Base-by-base conservation (phyloP, 2,797 vertebrate species). In the Gymnothorax reevesii region DNA sequence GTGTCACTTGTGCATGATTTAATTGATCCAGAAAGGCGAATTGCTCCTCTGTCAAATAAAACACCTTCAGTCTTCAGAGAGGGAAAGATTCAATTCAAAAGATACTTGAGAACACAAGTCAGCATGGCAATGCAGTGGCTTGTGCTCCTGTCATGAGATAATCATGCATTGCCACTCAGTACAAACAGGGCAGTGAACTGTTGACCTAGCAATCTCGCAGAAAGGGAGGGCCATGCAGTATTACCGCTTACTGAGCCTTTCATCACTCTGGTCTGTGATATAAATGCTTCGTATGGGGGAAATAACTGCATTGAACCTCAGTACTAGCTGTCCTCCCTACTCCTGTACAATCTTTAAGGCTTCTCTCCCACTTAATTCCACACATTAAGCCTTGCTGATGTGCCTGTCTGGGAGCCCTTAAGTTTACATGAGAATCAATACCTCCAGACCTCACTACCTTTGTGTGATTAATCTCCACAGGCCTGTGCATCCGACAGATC, bases 381-480 rank as follows among this genome's bases (percentile, higher is more conserved):
- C 64, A 75, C 80, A 59, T 89, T 87, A 87, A 17, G 77, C 85
- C n/a, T 57, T 52, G 71, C 79, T 60, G 62, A 73, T 82, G 84
- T n/a, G 8, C 12, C 13, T 42, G 69, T 88, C 84, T 88, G 33
- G 88, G 88, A 89, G 82, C 66, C 57, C 33, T 33, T 25, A 82
- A 57, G 83, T 89, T 90, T 88, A 86, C 84, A 88, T 84, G 83
- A 75, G 86, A 88, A 89, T 88, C 88, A 73, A 92, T 89, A 86
- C 85, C 83, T 87, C 87, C 8, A 27, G 83, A 86, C 90, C 85
- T 89, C 86, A 87, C 83, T 89, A 85, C 88, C 87, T 84, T 84
- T 75, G 54, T 86, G 87, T 90, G 90, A 91, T 92, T 88, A 89
- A 91, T 90, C 86, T 87, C 83, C 66, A 85, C 71, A 87, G 55